Evolutionary conservation across 2,797 vertebrate genomes (phyloP).

Genomic region (Echiichthys vipera): DNA sequence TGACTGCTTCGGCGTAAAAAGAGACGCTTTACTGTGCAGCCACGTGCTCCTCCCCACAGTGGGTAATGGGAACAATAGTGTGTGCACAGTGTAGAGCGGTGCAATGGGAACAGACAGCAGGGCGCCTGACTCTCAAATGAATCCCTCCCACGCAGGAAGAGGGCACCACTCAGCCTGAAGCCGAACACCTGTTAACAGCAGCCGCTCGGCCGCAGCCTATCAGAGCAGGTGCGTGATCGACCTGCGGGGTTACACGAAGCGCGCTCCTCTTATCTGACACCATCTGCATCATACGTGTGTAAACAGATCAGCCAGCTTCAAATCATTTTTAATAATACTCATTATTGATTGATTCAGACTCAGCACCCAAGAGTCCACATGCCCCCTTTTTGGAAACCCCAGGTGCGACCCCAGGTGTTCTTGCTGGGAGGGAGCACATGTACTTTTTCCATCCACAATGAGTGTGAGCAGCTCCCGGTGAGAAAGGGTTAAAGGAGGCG

Average conservation of each 20-base stretch:
- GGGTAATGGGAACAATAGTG: neutral
- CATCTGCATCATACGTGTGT: neutral
- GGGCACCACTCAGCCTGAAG: neutral
- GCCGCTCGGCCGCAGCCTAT: constrained; percentile 12
- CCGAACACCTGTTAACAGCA: constrained; percentile 31
- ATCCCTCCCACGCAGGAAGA: neutral
- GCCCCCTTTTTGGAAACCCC: too few species aligned
- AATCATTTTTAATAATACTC: neutral
- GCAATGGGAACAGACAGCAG: neutral
- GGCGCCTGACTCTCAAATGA: neutral
- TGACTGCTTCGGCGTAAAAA: neutral
- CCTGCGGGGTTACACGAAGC: neutral
- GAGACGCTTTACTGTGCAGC: neutral
- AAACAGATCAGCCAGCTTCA: too few species aligned
- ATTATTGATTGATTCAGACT: too few species aligned
- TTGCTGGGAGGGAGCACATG: constrained; percentile 5
- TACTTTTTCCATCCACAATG: neutral
- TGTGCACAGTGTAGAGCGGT: neutral
- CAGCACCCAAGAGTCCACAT: neutral
- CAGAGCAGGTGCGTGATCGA: constrained; percentile 20
- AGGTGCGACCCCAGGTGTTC: neutral
- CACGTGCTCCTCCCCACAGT: neutral
- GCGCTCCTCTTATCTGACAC: neutral
- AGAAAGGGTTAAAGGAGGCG: constrained; percentile 84
- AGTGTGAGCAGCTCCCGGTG: constrained; percentile 25